phyloP scores from a whole-genome alignment of 2,113 vertebrate species.

The Todiramphus chloris region DNA sequence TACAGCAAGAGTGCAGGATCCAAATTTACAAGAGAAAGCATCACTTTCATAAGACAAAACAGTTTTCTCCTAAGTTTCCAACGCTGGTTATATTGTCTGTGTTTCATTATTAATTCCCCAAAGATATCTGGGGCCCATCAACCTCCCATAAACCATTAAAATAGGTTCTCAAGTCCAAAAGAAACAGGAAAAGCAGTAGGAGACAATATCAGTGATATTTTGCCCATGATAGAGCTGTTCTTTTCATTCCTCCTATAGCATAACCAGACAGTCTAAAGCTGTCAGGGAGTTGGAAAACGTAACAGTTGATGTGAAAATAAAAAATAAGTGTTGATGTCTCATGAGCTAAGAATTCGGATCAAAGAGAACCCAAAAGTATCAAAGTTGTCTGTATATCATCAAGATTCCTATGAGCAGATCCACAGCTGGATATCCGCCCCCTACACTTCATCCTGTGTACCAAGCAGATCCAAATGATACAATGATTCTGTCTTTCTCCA shows the following conservation, averaged over 20 bases:
- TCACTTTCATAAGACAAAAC: neutral
- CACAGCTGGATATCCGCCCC: constrained; percentile 20
- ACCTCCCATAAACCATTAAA: constrained; percentile 17
- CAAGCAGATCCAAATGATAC: neutral
- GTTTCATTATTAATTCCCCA: constrained; percentile 29
- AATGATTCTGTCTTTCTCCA: neutral
- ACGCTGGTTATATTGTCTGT: neutral
- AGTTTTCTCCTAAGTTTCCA: neutral
- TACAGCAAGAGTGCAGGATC: neutral
- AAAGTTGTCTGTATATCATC: constrained; percentile 51
- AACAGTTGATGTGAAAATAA: constrained; percentile 41
- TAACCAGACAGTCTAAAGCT: constrained; percentile 41
- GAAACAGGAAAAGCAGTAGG: constrained; percentile 54
- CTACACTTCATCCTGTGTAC: neutral
- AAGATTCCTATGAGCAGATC: constrained; percentile 24
- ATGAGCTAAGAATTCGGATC: constrained; percentile 52
- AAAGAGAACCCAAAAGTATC: constrained; percentile 31
- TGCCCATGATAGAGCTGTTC: constrained; percentile 12
- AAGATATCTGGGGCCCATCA: constrained; percentile 20
- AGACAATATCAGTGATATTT: constrained; percentile 22
- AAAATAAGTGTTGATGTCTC: constrained; percentile 47
- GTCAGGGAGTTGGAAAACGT: constrained; percentile 22
- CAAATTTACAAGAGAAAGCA: neutral
- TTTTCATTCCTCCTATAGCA: constrained; percentile 34
- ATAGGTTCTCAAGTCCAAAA: constrained; percentile 19